Conservation (phyloP, 1,140 invertebrate species). For the Carposina sasakii region DNA sequence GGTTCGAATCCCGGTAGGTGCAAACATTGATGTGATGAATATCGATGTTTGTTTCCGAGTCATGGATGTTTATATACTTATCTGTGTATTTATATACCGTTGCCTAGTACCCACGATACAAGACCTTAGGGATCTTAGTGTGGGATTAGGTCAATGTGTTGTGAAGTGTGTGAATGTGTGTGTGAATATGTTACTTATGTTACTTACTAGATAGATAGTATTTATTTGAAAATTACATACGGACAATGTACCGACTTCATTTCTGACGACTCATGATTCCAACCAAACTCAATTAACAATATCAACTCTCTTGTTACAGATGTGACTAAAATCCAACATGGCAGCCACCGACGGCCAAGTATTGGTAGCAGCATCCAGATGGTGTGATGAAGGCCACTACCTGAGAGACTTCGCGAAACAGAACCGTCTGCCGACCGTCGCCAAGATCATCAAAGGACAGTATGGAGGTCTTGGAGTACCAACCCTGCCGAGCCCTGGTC, state of each 20-base stretch:
- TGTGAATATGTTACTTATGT: no score
- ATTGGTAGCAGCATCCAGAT: constrained; percentile 86
- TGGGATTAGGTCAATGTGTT: neutral
- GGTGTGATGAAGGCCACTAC: constrained; percentile 86
- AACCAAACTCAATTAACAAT: neutral
- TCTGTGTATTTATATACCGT: no score
- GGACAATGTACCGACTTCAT: neutral
- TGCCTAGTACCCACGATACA: no score
- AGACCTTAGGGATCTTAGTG: no score
- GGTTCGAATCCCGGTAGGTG: no score
- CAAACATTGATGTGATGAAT: no score
- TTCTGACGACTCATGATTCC: neutral
- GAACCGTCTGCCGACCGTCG: constrained; percentile 85
- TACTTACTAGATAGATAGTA: neutral
- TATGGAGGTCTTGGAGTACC: constrained; percentile 91
- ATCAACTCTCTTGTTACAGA: constrained; percentile 35
- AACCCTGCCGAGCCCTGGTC: constrained; percentile 85
- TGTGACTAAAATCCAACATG: constrained; percentile 73
- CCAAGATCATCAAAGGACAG: constrained; percentile 93
- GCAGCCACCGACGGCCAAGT: constrained; percentile 90
- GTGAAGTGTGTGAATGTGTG: neutral
- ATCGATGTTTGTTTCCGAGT: no score
- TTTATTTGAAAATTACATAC: neutral
- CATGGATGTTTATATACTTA: no score
- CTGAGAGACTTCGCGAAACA: constrained; percentile 87